phyloP scores from a whole-genome alignment of 2,888 invertebrate genomes.

The Epistrophella euchroma region DNA sequence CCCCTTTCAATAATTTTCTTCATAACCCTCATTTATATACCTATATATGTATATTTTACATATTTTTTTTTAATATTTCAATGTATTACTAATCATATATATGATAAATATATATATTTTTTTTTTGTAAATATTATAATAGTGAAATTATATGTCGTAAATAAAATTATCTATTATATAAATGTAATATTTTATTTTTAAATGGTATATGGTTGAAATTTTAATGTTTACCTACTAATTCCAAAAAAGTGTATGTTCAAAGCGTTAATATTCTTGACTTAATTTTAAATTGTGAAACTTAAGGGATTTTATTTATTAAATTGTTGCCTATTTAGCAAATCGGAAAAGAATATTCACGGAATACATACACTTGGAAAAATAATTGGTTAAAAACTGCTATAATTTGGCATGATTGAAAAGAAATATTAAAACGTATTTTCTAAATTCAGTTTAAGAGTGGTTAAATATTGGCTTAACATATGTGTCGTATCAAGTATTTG shows the following conservation, averaged over 20 bases:
- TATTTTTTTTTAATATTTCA: slow-evolving; percentile 30
- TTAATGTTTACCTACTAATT: slow-evolving; percentile 3
- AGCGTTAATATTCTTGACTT: slow-evolving; percentile 19
- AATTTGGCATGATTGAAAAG: slow-evolving; percentile 68
- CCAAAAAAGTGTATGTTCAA: slow-evolving; percentile 18
- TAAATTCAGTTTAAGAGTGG: slow-evolving; percentile 40
- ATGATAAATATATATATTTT: not conserved
- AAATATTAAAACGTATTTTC: slow-evolving; percentile 36
- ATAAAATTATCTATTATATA: slow-evolving; percentile 35
- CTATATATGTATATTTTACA: slow-evolving; percentile 2
- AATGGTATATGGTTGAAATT: slow-evolving; percentile 39
- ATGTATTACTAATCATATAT: slow-evolving; percentile 34
- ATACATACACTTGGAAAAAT: slow-evolving; percentile 29
- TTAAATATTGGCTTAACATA: slow-evolving; percentile 68
- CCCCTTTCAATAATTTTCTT: slow-evolving; percentile 30
- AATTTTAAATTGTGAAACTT: not conserved
- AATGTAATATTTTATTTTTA: slow-evolving; percentile 42
- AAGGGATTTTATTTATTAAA: not conserved
- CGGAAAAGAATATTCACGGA: slow-evolving; percentile 29
- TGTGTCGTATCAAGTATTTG: slow-evolving; percentile 65
- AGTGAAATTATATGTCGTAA: slow-evolving; percentile 56
- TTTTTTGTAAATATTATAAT: slow-evolving; percentile 54
- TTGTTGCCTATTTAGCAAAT: not conserved
- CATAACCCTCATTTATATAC: slow-evolving; percentile 23
- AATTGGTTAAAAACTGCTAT: slow-evolving; percentile 50